Evolutionary conservation across 2,113 vertebrate species (phyloP).

Genomic region (Platycercus adscitus): DNA sequence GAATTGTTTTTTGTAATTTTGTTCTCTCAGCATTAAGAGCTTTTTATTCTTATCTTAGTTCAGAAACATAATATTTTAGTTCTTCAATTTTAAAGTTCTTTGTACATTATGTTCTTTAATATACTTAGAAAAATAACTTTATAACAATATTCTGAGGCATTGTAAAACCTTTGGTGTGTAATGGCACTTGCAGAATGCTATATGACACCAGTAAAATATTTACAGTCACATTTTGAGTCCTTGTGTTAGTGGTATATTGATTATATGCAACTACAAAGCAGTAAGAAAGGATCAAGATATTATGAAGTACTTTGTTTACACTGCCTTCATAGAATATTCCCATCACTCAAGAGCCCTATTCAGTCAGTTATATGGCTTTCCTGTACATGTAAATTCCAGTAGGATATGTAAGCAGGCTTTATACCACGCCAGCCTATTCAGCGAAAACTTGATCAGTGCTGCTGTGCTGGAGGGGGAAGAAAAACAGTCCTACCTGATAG

Average conservation of each 20-base stretch:
- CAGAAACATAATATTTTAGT: background rate
- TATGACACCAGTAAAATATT: background rate
- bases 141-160: background rate
- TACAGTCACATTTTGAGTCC: background rate
- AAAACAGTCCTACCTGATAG: background rate
- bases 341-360: background rate
- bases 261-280: background rate
- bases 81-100: background rate
- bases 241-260: background rate
- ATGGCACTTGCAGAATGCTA: background rate
- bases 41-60: background rate
- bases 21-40: background rate
- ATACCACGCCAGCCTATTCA: rapidly evolving
- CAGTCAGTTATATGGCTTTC: background rate
- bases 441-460: background rate
- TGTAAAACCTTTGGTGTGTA: background rate
- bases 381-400: background rate
- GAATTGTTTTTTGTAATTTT: background rate
- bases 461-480: background rate
- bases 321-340: background rate
- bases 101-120: background rate
- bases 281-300: background rate
- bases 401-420: background rate
- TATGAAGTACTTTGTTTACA: background rate
- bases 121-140: background rate